Base-by-base conservation (phyloP, 2,888 invertebrate genomes). In the Drosophila subsilvestris region DNA sequence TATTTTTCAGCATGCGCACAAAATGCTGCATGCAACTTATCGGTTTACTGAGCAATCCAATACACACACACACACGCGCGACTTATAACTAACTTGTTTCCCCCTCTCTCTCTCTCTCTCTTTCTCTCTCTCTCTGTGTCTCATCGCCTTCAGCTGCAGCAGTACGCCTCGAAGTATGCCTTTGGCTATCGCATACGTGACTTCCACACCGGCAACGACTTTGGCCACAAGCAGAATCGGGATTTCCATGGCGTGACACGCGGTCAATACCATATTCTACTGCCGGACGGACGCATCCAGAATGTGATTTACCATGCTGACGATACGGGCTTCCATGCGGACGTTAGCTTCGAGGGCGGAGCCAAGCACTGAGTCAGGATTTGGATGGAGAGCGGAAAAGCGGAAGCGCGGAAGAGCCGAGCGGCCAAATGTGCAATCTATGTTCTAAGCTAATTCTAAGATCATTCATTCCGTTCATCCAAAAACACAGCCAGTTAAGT, bases 221-320 rank as follows among this genome's bases (percentile, higher is more conserved):
- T 95, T 90, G 96, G 96, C 9, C 96, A 97, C 90, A 94, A 94
- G 69, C 96, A 97, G 91, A 93, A 94, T 48, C 93, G 94, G 78
- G 93, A 94, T 78, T 94, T 95, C 76, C 93, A 94, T 70, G 96
- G 95, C 12, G 94, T 94, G 74, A 94, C 93, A 50, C 94, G 94
- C 79, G 96, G 97, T 14, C 94, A 94, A 72, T 97, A 97, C 92
- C 95, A 96, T 85, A 96, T 96, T 3, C 93, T 95, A 10, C 92
- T 97, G 47, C 97, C 97, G 2, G 96, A 97, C 91, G 97, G 96
- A 32, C 93, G 96, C 75, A 93, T 95, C 88, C 96, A 97, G 92
- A 95, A 95, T 79, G 96, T 96, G 54, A 93, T 94, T 72, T 97
- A 97, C 91, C 95, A 94, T 79, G 96, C 96, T 0, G 96, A 96